A percentile compares a stretch with the other conserved stretches of the same genome.
Conservation (phyloP, 2,888 invertebrate genomes). For the Branchipolynoe longqiensis region DNA sequence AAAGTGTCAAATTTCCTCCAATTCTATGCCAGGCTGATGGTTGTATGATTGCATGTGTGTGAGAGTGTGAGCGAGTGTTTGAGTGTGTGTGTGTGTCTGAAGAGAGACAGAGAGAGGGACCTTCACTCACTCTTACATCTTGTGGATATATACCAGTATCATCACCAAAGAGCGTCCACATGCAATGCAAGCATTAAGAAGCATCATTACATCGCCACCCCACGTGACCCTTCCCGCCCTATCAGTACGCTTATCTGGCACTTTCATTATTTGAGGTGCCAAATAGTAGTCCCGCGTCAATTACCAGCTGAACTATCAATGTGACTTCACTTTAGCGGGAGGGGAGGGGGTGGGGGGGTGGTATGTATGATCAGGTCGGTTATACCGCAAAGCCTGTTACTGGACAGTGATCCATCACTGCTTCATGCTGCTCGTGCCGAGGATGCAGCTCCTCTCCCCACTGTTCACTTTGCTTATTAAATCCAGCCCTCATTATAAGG, state of each 20-base stretch:
- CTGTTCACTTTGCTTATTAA: constrained; percentile 43
- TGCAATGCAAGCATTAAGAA: constrained; percentile 10
- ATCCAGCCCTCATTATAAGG: constrained; percentile 38
- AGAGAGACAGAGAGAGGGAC: too few species aligned
- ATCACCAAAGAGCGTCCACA: too few species aligned
- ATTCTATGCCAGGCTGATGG: too few species aligned
- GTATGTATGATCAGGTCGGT: constrained; percentile 8
- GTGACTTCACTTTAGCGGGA: background rate
- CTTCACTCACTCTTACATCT: too few species aligned
- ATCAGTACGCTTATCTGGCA: constrained; percentile 14
- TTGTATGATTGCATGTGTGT: too few species aligned
- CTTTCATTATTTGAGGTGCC: constrained; percentile 1
- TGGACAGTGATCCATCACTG: background rate
- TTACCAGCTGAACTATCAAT: constrained; percentile 22
- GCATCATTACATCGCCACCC: background rate
- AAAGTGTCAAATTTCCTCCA: too few species aligned
- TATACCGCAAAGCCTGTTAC: constrained; percentile 26
- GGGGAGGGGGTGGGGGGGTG: background rate
- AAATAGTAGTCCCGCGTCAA: background rate
- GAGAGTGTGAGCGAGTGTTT: too few species aligned
- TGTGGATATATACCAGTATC: too few species aligned
- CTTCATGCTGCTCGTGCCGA: background rate
- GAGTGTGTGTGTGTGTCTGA: too few species aligned
- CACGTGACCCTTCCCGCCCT: constrained; percentile 2
- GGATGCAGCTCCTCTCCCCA: background rate